Base-by-base conservation (phyloP, 30 jellyfish, hydroid and myxozoan species). In the Hydractinia symbiolongicarpus region DNA sequence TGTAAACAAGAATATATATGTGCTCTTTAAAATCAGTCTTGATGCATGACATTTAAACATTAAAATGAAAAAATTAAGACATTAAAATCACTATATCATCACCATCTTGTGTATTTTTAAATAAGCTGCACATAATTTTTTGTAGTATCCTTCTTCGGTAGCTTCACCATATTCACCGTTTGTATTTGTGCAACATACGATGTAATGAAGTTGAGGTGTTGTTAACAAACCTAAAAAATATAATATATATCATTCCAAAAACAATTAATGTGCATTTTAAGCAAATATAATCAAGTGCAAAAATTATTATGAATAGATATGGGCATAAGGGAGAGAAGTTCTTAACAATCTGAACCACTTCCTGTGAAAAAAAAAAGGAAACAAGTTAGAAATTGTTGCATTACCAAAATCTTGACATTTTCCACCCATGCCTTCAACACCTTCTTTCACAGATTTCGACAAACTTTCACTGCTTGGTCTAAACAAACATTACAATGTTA, bases 161-260 rank as follows among this genome's bases (percentile, higher is more conserved):
- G 98, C 93, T 57, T 82, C 83, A 20, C 98, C 98, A 79, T 82
- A 91, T 14, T 69, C 76, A 21, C 86, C 89, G 68, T 73, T 61
- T 6, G 98, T 82, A 71, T 91, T 91, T 6, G 82, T 10, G 76
- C 98, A 91, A 4, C 96, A 76, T 61, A 91, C 98, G 15, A 91
- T 83, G 84, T 70, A 91, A 67, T 91, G 98, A 55, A 91, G 77
- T 78, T 91, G 98, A 4, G 98, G 98, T 57, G 98, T 91, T 9
- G 98, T 78, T 49, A 91, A 84, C 64, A 91, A 72, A 14, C 98
- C 98, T 91, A 50, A 51, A 62, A 79, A 44, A 50, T 30, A 30
- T 11, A 17, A 11, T 0, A 1, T 40, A n/a, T n/a, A n/a, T n/a
- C n/a, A n/a, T n/a, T n/a, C n/a, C 69, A 58, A 13, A 17, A 17